A percentile compares a stretch with the other conserved stretches of the same genome.
Conservation (phyloP, 2,888 invertebrate species). For the Lysandra coridon region DNA sequence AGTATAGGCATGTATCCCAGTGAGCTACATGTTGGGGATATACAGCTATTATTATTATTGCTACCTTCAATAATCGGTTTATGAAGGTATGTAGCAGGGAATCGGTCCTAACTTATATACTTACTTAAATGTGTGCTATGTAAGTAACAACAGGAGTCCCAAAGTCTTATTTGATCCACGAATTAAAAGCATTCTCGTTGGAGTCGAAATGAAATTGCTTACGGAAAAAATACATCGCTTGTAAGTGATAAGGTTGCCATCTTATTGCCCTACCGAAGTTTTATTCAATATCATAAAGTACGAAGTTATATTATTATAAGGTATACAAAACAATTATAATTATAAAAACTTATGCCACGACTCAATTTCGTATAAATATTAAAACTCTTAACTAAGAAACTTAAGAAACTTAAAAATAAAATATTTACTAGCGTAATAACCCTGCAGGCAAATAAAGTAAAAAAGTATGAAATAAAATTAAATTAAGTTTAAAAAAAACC, state of each 20-base stretch:
- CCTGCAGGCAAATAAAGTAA: not conserved
- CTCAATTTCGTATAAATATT: too few species aligned
- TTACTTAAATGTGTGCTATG: not conserved
- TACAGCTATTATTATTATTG: not conserved
- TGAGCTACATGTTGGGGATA: not conserved
- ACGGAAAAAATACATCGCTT: not conserved
- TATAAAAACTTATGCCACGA: too few species aligned
- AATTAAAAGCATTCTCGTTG: conserved; percentile 3
- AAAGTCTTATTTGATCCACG: not conserved
- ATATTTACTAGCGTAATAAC: not conserved
- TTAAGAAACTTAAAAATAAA: too few species aligned
- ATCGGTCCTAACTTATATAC: not conserved
- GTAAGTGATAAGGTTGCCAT: not conserved
- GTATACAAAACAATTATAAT: too few species aligned
- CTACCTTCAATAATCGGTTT: conserved; percentile 8
- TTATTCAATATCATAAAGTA: too few species aligned
- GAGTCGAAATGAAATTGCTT: not conserved
- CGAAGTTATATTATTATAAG: too few species aligned
- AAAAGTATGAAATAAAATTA: too few species aligned
- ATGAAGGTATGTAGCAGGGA: conserved; percentile 6
- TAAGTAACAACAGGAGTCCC: conserved; percentile 12
- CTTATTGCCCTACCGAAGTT: not conserved
- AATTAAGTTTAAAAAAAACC: too few species aligned
- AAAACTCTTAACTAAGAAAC: too few species aligned
- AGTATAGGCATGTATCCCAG: not conserved